These are phyloP conservation scores for Argopecten irradians DNA, from an alignment of 1,140 invertebrate species.

Conservation along the genomic window DNA sequence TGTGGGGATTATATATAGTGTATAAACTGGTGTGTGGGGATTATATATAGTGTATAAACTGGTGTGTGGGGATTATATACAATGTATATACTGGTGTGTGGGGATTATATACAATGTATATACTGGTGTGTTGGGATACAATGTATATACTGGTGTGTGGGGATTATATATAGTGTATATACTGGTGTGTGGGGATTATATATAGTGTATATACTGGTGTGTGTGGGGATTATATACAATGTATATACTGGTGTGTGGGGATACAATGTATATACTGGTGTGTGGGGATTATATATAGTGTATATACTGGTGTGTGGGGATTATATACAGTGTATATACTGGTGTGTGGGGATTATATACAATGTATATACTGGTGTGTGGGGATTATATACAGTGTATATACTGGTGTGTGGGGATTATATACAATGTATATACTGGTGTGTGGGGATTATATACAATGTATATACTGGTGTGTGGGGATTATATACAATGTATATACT, in stretches of 20 bases:
- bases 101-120: background rate
- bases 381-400: background rate
- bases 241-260: background rate
- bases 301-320: background rate
- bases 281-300: background rate
- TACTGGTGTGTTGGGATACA: background rate
- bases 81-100: background rate
- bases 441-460: background rate
- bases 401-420: background rate
- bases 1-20: background rate
- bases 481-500: background rate
- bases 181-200: background rate
- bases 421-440: background rate
- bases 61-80: too few relatives aligned
- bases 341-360: background rate
- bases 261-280: background rate
- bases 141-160: background rate
- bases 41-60: background rate
- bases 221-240: background rate
- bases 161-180: background rate
- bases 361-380: background rate
- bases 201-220: background rate
- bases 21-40: background rate
- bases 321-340: background rate
- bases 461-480: background rate